Base-by-base conservation (phyloP, 2,113 vertebrate genomes). In the Hyla sarda region DNA sequence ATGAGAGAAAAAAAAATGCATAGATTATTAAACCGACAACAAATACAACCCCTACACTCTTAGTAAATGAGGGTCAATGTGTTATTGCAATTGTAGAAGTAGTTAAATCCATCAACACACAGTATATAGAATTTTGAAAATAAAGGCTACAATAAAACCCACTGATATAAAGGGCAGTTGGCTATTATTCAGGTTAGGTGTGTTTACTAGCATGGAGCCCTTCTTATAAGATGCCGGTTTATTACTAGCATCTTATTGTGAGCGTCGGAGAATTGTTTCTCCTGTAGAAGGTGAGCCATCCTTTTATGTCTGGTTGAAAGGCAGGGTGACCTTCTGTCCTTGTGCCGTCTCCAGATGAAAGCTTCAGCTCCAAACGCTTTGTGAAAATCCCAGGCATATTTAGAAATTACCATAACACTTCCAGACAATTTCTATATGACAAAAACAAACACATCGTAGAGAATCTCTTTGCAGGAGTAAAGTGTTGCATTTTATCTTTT, bases 351-450 rank as follows among this genome's bases (percentile, higher is more conserved):
- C 2, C 54, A 77, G n/a, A 54, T 54, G 28, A 32, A 54, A 50
- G 47, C 73, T 48, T 76, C 73, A 41, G 2, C n/a, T 30, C 17
- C 50, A n/a, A 77, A 54, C 2, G 28, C 74, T 28, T 76, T 77
- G 74, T 77, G 25, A 52, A 23, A 77, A 77, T 32, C 28, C 25
- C 30, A 30, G 28, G 48, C 48, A 54, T 77, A 77, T 77, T 77
- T 77, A 14, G 48, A 52, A 77, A 77, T 77, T 50, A 52, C 48
- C 28, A 77, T 77, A 32, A 77, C 47, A 48, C 47, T 76, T 30
- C 47, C 45, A 50, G 73, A 23, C 73, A 28, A 1, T 76, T 76
- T 50, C 17, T 30, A 19, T 34, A 52, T 2, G 5, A 48, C 19
- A 52, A 50, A 76, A 77, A 54, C 50, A 77, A 54, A 54, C 19